phyloP scores from a whole-genome alignment of 2,797 vertebrate species.

The Anguilla obscura region DNA sequence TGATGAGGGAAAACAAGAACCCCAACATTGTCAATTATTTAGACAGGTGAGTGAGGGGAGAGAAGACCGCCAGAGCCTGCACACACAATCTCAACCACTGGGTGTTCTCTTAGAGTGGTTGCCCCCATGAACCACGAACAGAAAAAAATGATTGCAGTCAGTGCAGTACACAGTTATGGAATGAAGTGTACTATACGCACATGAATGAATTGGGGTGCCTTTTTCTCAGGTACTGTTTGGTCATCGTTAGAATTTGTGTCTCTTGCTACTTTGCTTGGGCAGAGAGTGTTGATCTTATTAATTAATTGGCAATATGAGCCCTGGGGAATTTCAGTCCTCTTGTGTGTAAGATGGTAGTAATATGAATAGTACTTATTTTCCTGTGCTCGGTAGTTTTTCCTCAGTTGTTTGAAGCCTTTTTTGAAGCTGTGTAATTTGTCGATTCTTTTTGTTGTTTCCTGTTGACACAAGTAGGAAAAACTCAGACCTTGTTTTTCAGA shows the following conservation, averaged over 20 bases:
- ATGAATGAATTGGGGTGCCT: neutral
- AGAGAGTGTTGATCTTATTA: neutral
- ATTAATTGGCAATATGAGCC: neutral
- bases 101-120: neutral
- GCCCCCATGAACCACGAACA: neutral
- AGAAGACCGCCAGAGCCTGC: neutral
- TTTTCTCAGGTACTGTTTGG: neutral
- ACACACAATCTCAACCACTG: neutral
- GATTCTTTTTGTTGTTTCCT: no score
- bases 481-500: neutral
- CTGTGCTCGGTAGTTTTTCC: no score
- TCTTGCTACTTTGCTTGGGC: neutral
- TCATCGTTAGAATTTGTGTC: neutral
- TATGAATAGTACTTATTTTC: neutral
- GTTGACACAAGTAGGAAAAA: neutral
- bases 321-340: neutral
- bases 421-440: no score
- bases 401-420: no score
- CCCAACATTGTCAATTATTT: slow-evolving; percentile 97
- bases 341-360: neutral
- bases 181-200: neutral
- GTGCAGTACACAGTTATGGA: neutral
- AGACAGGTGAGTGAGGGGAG: slow-evolving; percentile 79
- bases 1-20: slow-evolving; percentile 99
- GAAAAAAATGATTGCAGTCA: neutral